Conservation (phyloP, 2,113 vertebrate genomes). For the Melanostigma gelatinosum region DNA sequence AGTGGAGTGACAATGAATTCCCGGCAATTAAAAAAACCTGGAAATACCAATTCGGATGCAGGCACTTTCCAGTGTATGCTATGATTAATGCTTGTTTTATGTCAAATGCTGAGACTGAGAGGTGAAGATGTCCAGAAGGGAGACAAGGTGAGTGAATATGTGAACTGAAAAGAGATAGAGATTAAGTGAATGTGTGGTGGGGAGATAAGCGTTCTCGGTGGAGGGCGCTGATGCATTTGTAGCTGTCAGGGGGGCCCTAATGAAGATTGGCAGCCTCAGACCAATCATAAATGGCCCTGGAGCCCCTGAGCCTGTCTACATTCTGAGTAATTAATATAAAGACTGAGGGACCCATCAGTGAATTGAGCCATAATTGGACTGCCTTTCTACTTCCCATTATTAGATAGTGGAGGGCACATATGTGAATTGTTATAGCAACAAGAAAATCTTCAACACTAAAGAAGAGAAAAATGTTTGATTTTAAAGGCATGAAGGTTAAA, state of each 20-base stretch:
- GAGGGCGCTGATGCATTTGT: constrained; percentile 20
- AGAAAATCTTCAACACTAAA: not conserved
- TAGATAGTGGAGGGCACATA: constrained; percentile 10
- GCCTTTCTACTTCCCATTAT: constrained; percentile 39
- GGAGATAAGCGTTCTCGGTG: not conserved
- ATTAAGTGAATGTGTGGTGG: not conserved
- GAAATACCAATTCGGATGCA: not conserved
- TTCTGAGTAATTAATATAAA: constrained; percentile 49
- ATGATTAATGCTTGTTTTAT: not conserved
- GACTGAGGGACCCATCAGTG: constrained; percentile 21
- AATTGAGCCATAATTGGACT: constrained; percentile 38
- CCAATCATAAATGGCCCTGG: constrained; percentile 43
- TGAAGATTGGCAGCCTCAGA: constrained; percentile 52
- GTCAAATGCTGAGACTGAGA: not conserved
- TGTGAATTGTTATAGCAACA: not conserved
- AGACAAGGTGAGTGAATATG: not conserved
- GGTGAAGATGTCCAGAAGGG: not conserved
- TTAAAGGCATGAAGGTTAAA: not conserved
- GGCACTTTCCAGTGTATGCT: not conserved
- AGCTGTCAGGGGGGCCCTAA: constrained; percentile 32
- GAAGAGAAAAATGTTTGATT: not conserved
- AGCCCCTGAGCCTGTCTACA: constrained; percentile 19
- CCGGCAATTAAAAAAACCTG: constrained; percentile 4
- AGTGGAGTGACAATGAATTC: not conserved
- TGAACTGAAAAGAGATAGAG: not conserved